Evolutionary conservation across 2,113 vertebrate genomes (phyloP), one percentile per base, ranked within the genome.

Genomic region (Pontoporia blainvillei): DNA sequence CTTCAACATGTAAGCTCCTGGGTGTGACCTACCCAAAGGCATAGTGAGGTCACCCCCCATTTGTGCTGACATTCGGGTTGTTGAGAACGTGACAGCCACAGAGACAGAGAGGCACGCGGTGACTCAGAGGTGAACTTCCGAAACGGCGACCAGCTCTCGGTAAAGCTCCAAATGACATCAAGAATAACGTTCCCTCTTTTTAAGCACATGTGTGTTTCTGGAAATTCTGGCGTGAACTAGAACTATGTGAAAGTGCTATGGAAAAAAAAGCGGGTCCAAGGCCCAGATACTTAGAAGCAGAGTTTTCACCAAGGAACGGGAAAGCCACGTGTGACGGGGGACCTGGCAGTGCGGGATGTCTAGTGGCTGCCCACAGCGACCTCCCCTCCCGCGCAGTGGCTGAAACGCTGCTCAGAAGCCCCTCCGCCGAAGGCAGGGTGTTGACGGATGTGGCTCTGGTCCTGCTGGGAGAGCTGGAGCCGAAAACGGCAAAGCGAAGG

Each of bases 381-480:
- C 75, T 4, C 11, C 27, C 0, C 64, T 2, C 39, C 61, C 0
- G 0, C 0, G 0, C 0, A 6, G 8, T 4, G 3, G 6, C 8
- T 2, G 2, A 54, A 72, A 20, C 2, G 14, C 27, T 49, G 29
- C n/a, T 23, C 13, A 25, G 15, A 31, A 54, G 52, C 10, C 11
- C 29, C 20, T 12, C n/a, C 8, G 0, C 49, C 23, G 89, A 21
- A 72, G 75, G 17, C 23, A 27, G 23, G 17, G 17, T 0, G 0
- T n/a, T 29, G 11, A 1, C 25, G 7, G 14, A 6, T 57, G 15
- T 25, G 25, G 4, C 7, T 21, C 36, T 9, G 49, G 31, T 3
- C 25, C 36, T 27, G 5, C 0, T 20, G 6, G 39, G 78, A 54
- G 41, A 41, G 21, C 20, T 18, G 21, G 36, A 29, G 36, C 13